phyloP scores from a whole-genome alignment of 2,888 invertebrate species.

The Azorinus chamasolen region DNA sequence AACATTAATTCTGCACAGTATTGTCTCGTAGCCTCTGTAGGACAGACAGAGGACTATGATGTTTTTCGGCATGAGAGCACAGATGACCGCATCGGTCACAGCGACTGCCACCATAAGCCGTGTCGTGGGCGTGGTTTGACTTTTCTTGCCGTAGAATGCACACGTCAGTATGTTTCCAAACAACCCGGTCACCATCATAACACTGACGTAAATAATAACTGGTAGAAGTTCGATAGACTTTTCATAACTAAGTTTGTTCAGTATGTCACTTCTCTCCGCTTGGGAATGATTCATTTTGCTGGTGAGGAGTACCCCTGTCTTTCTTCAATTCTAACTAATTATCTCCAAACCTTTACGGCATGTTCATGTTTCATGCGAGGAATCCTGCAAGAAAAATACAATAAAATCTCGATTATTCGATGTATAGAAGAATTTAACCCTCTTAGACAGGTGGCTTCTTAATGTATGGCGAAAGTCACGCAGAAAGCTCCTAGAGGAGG shows the following conservation, averaged over 20 bases:
- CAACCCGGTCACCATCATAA: conserved; percentile 1
- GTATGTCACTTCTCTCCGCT: too few species aligned
- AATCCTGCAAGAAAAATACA: too few species aligned
- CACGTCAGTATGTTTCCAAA: conserved; percentile 4
- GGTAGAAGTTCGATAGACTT: conserved; percentile 8
- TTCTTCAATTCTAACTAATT: too few species aligned
- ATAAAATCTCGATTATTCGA: too few species aligned
- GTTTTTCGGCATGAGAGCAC: conserved; percentile 11
- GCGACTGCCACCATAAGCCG: conserved; percentile 9
- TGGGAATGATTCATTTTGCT: too few species aligned
- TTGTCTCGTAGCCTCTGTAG: background rate
- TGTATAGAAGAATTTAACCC: too few species aligned
- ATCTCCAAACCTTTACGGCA: too few species aligned
- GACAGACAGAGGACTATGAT: background rate
- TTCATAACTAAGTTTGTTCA: background rate
- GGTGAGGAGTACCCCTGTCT: too few species aligned
- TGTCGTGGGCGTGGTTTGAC: background rate
- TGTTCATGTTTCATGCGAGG: too few species aligned
- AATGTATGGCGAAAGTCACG: too few species aligned
- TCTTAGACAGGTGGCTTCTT: too few species aligned
- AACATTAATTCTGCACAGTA: conserved; percentile 7
- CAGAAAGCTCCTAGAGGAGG: too few species aligned
- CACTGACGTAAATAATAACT: background rate
- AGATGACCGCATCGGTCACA: background rate
- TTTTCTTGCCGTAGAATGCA: conserved; percentile 1